Base-by-base conservation (phyloP, 2,797 vertebrate species). In the Delichon dasypus region DNA sequence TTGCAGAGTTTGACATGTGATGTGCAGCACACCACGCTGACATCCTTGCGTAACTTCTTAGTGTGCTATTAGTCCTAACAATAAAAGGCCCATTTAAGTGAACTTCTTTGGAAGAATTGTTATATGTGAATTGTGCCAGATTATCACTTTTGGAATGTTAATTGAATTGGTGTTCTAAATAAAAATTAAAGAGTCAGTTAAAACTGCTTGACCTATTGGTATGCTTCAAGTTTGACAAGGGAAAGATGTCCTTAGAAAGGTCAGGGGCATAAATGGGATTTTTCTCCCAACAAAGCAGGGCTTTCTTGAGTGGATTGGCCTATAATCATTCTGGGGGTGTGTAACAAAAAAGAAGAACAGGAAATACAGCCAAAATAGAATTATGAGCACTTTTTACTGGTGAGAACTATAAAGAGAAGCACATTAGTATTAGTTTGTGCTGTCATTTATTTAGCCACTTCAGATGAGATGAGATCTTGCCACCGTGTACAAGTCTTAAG, bases 21-120 rank as follows among this genome's bases (percentile, higher is more conserved):
- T 7, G 19, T 8, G 36, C 66, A 80, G 68, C 45, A 19, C 32
- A 11, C 54, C 62, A 51, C 0, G 23, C 74, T 57, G 86, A 44
- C 54, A 30, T 53, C 87, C 81, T 93, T 94, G 84, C 62, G 5
- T 81, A 91, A 94, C 61, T 83, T 79, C 67, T 88, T 65, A 62
- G 73, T 5, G 1, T 44, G n/a, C 64, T 93, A 4, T 76, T 94
- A 92, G 62, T 70, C 64, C 64, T 81, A 47, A 81, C 66, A 73
- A 78, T 78, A 58, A 91, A 94, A 84, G 70, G 13, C 51, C 40
- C 32, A 36, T 94, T 95, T 68, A 88, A 89, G 38, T 50, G 58
- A 78, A 55, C 55, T 84, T 84, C 83, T 96, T 91, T 76, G 70
- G 76, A 67, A 62, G 32, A 93, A 65, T 51, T 84, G 42, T 87